phyloP scores from a whole-genome alignment of 2,797 vertebrate species.

The Okamejei kenojei region DNA sequence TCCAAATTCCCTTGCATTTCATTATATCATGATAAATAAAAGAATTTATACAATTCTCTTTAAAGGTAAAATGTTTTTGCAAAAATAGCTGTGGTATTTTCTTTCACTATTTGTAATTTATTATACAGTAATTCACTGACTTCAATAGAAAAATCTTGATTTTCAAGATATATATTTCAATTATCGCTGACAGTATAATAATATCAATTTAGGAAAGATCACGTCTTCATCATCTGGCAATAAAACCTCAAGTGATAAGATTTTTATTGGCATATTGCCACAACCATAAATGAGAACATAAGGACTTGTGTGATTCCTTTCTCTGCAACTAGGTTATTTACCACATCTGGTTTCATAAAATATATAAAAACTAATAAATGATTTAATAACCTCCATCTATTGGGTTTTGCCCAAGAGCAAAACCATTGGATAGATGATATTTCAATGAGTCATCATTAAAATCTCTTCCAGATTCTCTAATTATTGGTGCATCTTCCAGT shows the following conservation, averaged over 20 bases:
- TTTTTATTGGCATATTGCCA: conserved; percentile 23
- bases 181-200: neutral
- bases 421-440: neutral
- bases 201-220: conserved; percentile 10
- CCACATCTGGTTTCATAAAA: conserved; percentile 16
- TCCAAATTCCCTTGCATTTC: conserved; percentile 15
- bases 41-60: conserved; percentile 33
- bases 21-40: conserved; percentile 34
- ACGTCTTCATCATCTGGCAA: neutral
- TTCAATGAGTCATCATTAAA: conserved; percentile 20
- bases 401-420: neutral
- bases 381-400: conserved; percentile 4
- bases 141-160: neutral
- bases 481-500: neutral
- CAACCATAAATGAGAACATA: neutral
- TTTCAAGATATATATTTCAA: neutral
- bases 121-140: neutral
- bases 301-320: neutral
- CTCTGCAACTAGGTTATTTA: conserved; percentile 13
- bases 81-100: conserved; percentile 23
- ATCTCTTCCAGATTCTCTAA: neutral
- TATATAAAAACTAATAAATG: conserved; percentile 6
- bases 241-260: neutral
- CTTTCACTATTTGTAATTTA: neutral
- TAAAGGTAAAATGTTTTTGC: conserved; percentile 20